Percentiles rank a stretch among this genome's conserved stretches.
Evolutionary conservation across 2,797 vertebrate species (phyloP).

Genomic region (Gallinago solitaria): DNA sequence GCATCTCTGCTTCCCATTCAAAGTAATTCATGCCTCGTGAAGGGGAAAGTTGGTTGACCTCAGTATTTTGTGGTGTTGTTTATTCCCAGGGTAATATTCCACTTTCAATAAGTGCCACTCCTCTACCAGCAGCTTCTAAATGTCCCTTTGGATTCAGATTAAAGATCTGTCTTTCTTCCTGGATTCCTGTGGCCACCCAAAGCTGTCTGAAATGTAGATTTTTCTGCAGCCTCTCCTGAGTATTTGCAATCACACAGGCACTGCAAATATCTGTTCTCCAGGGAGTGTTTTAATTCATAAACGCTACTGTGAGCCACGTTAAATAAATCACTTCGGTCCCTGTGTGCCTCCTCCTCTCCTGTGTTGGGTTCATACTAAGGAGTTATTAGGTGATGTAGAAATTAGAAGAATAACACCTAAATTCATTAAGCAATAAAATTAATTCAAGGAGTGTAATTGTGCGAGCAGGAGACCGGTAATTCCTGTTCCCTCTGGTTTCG

Average conservation of each 20-base stretch:
- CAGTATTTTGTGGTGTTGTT: not conserved
- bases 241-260: not conserved
- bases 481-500: conserved; percentile 63
- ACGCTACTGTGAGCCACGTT: not conserved
- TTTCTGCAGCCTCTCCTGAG: not conserved
- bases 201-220: not conserved
- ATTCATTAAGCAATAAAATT: conserved; percentile 64
- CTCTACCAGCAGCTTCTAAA: not conserved
- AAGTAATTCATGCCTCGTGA: not conserved
- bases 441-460: conserved; percentile 14
- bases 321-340: conserved; percentile 1
- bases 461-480: conserved; percentile 57
- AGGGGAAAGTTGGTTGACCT: not conserved
- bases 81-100: not conserved
- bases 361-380: not conserved
- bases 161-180: not conserved
- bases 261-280: not conserved
- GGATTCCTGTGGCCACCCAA: not conserved
- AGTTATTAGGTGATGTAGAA: conserved; percentile 28
- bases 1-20: not conserved
- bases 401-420: conserved; percentile 55
- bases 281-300: not conserved
- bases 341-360: not conserved
- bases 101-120: not conserved
- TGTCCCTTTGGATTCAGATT: not conserved